Evolutionary conservation across 2,113 vertebrate genomes (phyloP).

Genomic region (Passer montanus): DNA sequence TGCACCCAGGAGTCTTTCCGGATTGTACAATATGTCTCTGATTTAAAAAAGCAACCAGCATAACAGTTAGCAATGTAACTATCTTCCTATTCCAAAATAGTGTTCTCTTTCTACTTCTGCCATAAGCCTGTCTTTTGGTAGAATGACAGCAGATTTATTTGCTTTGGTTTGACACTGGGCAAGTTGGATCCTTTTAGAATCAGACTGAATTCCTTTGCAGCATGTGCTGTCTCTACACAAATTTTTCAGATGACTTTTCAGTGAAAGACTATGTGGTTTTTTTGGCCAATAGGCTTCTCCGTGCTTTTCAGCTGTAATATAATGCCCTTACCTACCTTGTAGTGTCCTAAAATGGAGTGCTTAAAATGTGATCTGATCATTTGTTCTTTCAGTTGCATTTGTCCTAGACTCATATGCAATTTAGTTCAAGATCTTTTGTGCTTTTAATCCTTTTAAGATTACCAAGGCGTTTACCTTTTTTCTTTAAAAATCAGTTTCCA

Average conservation of each 20-base stretch:
- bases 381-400: neutral
- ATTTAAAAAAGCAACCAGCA: neutral
- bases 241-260: neutral
- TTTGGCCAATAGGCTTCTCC: neutral
- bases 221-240: neutral
- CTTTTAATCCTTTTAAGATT: neutral
- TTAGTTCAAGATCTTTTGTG: neutral
- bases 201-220: neutral
- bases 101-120: neutral
- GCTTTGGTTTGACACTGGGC: neutral
- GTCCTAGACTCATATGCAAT: neutral
- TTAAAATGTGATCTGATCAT: neutral
- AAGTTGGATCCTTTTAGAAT: neutral
- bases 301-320: neutral
- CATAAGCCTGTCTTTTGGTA: neutral
- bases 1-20: neutral
- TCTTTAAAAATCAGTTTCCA: neutral
- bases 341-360: neutral
- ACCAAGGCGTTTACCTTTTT: neutral
- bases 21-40: neutral
- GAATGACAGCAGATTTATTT: neutral
- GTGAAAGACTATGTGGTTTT: neutral
- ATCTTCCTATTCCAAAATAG: neutral
- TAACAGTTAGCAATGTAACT: neutral
- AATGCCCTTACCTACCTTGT: neutral